Evolutionary conservation across 2,113 vertebrate genomes (phyloP), one percentile per base, ranked within the genome.

Genomic region (Brachirus orientalis): DNA sequence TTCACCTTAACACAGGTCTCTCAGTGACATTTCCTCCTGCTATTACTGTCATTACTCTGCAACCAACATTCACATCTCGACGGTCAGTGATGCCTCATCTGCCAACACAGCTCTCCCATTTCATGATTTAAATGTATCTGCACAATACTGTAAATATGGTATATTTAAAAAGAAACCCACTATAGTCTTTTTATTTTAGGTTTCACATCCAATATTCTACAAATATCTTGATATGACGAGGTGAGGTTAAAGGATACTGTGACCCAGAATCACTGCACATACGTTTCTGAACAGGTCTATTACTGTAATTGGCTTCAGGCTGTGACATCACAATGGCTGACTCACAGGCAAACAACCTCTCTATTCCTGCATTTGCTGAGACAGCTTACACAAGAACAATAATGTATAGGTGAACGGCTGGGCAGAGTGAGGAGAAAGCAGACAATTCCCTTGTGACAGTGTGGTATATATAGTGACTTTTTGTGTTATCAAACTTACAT

Each of bases 1-100:
- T 78, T 86, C 82, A 76, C 84, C 69, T 73, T 43, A 69, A 65
- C 63, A 72, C 71, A 53, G 54, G 62, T 69, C 54, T 74, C 68
- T 73, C 54, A 6, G 79, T 61, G 71, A 77, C 72, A 79, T 79
- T 84, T 71, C 69, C 60, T 85, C 65, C 69, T 84, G 48, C 61
- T 64, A 67, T 79, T 68, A 65, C 74, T 40, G 72, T 56, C 28
- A 57, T 72, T 77, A 64, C 69, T 71, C 66, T 64, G 22, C 41
- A 63, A 80, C 58, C 28, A 20, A n/a, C 48, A 69, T 65, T 82
- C 58, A 65, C 56, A 71, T 56, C 43, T 38, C 47, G 71, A 75
- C 61, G 10, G 12, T 46, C 13, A 11, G 8, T 41, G 40, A 17
- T 44, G 63, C 58, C 72, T 58, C 57, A 33, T 41, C 59, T 69